phyloP scores from a whole-genome alignment of 2,888 invertebrate genomes.

The Idaea aversata region DNA sequence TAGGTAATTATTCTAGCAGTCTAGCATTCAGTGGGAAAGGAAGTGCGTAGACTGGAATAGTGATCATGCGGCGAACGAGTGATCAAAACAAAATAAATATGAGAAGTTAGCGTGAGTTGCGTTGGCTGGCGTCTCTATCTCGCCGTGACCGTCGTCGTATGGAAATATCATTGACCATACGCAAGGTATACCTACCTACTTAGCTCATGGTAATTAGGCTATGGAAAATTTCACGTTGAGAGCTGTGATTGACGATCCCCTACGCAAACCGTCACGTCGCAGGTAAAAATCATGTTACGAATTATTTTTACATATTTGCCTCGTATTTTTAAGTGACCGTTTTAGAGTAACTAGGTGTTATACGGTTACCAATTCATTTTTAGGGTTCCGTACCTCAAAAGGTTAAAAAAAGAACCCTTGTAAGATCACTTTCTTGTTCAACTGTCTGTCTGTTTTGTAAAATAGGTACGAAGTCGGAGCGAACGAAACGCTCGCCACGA shows the following conservation, averaged over 20 bases:
- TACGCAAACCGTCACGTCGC: background rate
- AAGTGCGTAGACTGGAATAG: constrained; percentile 44
- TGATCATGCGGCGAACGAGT: constrained; percentile 51
- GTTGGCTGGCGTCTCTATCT: constrained; percentile 33
- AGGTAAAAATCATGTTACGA: background rate
- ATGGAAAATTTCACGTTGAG: background rate
- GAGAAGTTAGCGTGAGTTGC: constrained; percentile 44
- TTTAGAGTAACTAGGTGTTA: too few relatives aligned
- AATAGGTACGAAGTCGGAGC: too few relatives aligned
- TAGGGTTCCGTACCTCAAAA: too few relatives aligned
- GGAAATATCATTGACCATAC: constrained; percentile 26
- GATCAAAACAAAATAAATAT: constrained; percentile 56
- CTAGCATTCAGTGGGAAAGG: constrained; percentile 35
- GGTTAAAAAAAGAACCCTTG: too few relatives aligned
- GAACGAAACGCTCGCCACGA: too few relatives aligned
- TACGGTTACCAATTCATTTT: too few relatives aligned
- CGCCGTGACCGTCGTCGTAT: constrained; percentile 20
- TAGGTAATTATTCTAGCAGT: background rate
- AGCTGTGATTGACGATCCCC: background rate
- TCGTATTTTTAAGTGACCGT: background rate
- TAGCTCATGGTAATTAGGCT: background rate
- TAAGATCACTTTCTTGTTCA: too few relatives aligned
- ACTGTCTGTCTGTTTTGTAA: too few relatives aligned
- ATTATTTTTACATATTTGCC: background rate
- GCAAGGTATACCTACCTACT: constrained; percentile 6